Evolutionary conservation across 1,140 invertebrate genomes (phyloP).

Genomic region (Hetaerina americana): DNA sequence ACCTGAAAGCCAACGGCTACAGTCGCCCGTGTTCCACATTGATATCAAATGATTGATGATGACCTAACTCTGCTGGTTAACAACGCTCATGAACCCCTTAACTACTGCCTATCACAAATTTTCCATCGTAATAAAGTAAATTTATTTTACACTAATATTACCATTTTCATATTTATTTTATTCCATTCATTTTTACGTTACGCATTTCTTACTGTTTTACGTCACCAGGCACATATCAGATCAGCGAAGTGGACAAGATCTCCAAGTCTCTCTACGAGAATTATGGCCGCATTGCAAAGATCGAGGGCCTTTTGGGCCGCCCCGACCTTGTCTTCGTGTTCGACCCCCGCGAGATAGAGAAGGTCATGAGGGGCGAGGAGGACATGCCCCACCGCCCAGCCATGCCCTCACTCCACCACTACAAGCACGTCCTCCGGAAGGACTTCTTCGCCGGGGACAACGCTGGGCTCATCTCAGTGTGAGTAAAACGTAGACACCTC

Average conservation of each 20-base stretch:
- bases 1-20: too few relatives aligned
- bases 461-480: slow-evolving; percentile 67
- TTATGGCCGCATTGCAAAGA: slow-evolving; percentile 58
- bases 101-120: too few relatives aligned
- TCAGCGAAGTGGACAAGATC: slow-evolving; percentile 58
- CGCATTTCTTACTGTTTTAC: too few relatives aligned
- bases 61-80: too few relatives aligned
- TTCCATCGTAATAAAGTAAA: neutral
- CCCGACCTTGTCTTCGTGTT: slow-evolving; percentile 68
- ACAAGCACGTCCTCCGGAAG: slow-evolving; percentile 56
- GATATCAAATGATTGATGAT: too few relatives aligned
- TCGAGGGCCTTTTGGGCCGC: slow-evolving; percentile 57
- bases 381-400: slow-evolving; percentile 59
- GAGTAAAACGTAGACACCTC: too few relatives aligned
- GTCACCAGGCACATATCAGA: slow-evolving; percentile 51
- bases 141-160: neutral
- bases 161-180: neutral
- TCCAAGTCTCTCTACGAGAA: slow-evolving; percentile 46
- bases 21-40: too few relatives aligned
- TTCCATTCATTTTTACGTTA: slow-evolving; percentile 1
- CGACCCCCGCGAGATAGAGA: slow-evolving; percentile 59
- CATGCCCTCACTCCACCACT: slow-evolving; percentile 63
- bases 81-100: too few relatives aligned
- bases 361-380: slow-evolving; percentile 60
- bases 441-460: slow-evolving; percentile 54